Evolutionary conservation across 2,113 vertebrate genomes (phyloP), one percentile per base, ranked within the genome.

Genomic region (Bombycilla garrulus): DNA sequence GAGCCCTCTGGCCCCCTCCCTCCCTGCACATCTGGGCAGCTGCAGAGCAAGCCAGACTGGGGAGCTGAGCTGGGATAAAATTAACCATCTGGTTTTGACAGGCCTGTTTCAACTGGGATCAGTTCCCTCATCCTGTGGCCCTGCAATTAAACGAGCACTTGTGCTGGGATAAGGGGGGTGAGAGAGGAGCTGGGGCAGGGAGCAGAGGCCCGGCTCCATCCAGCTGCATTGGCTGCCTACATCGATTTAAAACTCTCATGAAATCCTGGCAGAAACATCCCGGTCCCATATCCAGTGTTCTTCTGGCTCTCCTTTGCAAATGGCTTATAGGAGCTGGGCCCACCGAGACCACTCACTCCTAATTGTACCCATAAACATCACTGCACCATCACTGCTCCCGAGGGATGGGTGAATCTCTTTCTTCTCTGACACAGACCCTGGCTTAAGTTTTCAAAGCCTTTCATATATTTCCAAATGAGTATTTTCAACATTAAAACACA

Each of bases 31-130:
- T 93, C 93, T 96, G 93, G 96, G 84, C 93, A 94, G 95, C 92
- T 96, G 93, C 47, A 38, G 51, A 62, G 81, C 0, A 0, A 81
- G n/a, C 56, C 72, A 74, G 84, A 71, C 93, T 8, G 60, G 70
- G 53, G 65, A 91, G 54, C 35, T 16, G 88, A 79, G 88, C 81
- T 44, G 57, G 81, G 87, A 58, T 94, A 94, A 96, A 93, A 96
- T 95, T 28, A 92, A 65, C 93, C 95, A 93, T 45, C 92, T 95
- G 92, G 56, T 42, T 94, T 72, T 85, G 92, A 94, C 93, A 90
- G 79, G 53, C 25, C 57, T 0, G 8, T 58, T 93, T 93, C 93
- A 72, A 10, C 44, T 20, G 88, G 70, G 90, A 91, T 87, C 92
- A 69, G 57, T 58, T 91, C 87, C 77, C 90, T 58, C 56, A 58